These are phyloP conservation scores for Arvicanthis niloticus DNA, from an alignment of 2,113 vertebrate genomes.

Conservation along the genomic window DNA sequence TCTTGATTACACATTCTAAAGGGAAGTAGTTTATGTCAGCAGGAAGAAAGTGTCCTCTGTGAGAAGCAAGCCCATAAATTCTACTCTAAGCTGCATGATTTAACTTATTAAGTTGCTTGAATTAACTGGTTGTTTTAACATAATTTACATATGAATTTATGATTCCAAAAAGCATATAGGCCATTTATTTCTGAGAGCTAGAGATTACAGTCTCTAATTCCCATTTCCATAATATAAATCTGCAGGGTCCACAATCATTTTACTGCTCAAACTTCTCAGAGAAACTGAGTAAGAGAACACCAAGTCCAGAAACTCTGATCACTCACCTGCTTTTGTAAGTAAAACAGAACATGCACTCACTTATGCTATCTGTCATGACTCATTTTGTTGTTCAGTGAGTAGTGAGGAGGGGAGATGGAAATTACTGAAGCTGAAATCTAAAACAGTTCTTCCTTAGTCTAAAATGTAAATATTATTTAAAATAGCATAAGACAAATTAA, in stretches of 20 bases:
- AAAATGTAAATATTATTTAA: not conserved
- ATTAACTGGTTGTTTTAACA: conserved; percentile 42
- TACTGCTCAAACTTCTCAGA: not conserved
- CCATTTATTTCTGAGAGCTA: conserved; percentile 1
- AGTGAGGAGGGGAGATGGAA: not conserved
- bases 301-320: not conserved
- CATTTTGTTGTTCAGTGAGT: not conserved
- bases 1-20: conserved; percentile 67
- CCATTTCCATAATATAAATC: not conserved
- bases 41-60: conserved; percentile 31
- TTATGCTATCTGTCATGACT: not conserved
- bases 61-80: conserved; percentile 34
- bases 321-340: not conserved
- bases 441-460: not conserved
- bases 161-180: not conserved
- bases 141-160: not conserved
- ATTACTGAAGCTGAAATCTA: not conserved
- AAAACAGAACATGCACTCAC: not conserved
- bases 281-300: not conserved
- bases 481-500: not conserved
- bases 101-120: not conserved
- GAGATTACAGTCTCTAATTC: not conserved
- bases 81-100: not conserved
- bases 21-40: conserved; percentile 37
- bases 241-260: not conserved